Evolutionary conservation across 2,888 invertebrate genomes (phyloP), one percentile per base, ranked within the genome.

Genomic region (Diadromus collaris): DNA sequence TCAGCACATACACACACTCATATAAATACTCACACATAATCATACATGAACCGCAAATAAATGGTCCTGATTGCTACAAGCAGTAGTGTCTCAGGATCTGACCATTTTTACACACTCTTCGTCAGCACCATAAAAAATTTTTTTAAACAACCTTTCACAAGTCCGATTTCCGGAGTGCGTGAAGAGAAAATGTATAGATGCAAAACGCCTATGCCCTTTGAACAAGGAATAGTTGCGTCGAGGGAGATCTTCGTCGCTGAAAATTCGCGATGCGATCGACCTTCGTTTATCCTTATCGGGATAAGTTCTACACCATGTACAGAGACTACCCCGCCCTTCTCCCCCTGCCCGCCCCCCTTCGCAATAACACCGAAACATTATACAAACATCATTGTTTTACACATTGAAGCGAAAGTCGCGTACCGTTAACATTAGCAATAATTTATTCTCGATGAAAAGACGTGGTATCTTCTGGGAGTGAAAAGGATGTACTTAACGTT

Each of bases 401-500:
- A 56, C 54, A 34, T 19, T 21, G 24, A n/a, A 56, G n/a, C 69
- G 29, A 46, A 32, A 70, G 60, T 29, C 29, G 19, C 27, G 56
- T 29, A 44, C 6, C 56, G 58, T 46, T 29, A 51, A 41, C 54
- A 24, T 48, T 16, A 56, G 10, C 34, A 38, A 41, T 54, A 61
- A 60, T 19, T 21, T 61, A 58, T 34, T 77, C 34, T 54, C 69
- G 34, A 54, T 46, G 46, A 61, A 24, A 61, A 32, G 68, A 74
- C 54, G 48, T 61, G 77, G 64, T 71, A 67, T 48, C 51, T 44
- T 76, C 56, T 69, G 60, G 54, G 54, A 65, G 6, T 27, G 16
- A 32, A 74, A 74, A 41, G 67, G 70, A 80, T 80, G 67, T 80
- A 58, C 79, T 83, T 84, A 83, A 84, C 81, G 65, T 63, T 71